These are phyloP conservation scores for Zaprionus bogoriensis DNA, from an alignment of 2,888 invertebrate genomes.

Conservation along the genomic window DNA sequence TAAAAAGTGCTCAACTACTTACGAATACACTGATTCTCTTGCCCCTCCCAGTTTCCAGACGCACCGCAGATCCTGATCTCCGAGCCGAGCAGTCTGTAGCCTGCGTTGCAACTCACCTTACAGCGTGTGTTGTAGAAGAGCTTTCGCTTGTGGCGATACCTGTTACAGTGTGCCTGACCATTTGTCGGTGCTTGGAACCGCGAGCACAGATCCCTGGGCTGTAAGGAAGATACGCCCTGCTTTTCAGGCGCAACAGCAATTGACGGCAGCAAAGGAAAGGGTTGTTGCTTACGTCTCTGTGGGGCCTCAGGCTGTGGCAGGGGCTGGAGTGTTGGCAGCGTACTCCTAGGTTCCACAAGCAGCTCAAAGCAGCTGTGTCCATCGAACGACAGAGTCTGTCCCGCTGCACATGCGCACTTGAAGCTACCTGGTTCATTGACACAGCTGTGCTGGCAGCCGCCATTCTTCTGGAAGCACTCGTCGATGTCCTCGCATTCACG, in stretches of 20 bases:
- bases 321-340: neutral
- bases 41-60: slow-evolving; percentile 84
- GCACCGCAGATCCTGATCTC: slow-evolving; percentile 84
- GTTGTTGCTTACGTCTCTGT: neutral
- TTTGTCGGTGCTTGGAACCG: slow-evolving; percentile 78
- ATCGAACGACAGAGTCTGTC: slow-evolving; percentile 77
- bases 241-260: neutral
- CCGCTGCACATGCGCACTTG: slow-evolving; percentile 84
- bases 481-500: slow-evolving; percentile 84
- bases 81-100: slow-evolving; percentile 85
- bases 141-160: slow-evolving; percentile 81
- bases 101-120: slow-evolving; percentile 81
- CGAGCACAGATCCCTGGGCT: slow-evolving; percentile 76
- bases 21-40: slow-evolving; percentile 84
- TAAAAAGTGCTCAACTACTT: slow-evolving; percentile 72
- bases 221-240: neutral
- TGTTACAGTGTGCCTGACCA: slow-evolving; percentile 80
- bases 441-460: slow-evolving; percentile 81
- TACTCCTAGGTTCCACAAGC: slow-evolving; percentile 16
- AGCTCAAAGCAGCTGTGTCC: slow-evolving; percentile 54
- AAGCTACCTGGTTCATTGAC: slow-evolving; percentile 84
- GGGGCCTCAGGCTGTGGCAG: neutral
- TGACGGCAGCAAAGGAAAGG: neutral
- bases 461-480: slow-evolving; percentile 84
- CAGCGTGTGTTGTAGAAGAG: slow-evolving; percentile 81